phyloP scores from a whole-genome alignment of 2,888 invertebrate species.

The Apamea sordens region DNA sequence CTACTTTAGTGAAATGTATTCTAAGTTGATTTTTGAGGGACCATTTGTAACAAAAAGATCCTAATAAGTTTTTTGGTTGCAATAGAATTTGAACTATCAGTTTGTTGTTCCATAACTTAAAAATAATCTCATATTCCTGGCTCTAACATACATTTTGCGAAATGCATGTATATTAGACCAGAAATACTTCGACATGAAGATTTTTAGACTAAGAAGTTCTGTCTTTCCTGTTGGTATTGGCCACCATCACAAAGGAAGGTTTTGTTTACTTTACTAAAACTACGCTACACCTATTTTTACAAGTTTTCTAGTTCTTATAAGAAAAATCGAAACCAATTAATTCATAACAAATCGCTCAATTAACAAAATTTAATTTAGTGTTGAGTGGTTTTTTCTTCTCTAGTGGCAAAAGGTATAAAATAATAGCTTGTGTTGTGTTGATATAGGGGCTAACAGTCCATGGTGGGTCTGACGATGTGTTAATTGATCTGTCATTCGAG shows the following conservation, averaged over 20 bases:
- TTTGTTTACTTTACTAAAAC: no score
- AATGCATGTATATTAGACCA: no score
- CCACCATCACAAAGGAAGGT: no score
- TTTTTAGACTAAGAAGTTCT: no score
- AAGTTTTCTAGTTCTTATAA: not conserved
- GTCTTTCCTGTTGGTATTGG: no score
- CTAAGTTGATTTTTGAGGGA: not conserved
- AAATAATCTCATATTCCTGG: no score
- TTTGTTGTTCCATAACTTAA: no score
- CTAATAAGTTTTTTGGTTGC: not conserved
- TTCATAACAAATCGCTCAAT: not conserved
- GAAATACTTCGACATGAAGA: no score
- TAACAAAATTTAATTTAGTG: not conserved
- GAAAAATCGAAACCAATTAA: conserved; percentile 11
- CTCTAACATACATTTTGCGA: not conserved
- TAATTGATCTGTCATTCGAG: not conserved
- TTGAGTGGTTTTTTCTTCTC: not conserved
- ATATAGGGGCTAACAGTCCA: not conserved
- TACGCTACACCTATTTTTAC: not conserved
- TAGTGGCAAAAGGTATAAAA: not conserved
- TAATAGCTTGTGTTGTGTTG: not conserved
- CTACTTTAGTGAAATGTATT: not conserved
- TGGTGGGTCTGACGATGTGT: not conserved
- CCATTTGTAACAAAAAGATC: not conserved
- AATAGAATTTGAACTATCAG: not conserved